These are phyloP conservation scores for Ammodytes marinus DNA, from an alignment of 2,113 vertebrate genomes.

Conservation along the genomic window DNA sequence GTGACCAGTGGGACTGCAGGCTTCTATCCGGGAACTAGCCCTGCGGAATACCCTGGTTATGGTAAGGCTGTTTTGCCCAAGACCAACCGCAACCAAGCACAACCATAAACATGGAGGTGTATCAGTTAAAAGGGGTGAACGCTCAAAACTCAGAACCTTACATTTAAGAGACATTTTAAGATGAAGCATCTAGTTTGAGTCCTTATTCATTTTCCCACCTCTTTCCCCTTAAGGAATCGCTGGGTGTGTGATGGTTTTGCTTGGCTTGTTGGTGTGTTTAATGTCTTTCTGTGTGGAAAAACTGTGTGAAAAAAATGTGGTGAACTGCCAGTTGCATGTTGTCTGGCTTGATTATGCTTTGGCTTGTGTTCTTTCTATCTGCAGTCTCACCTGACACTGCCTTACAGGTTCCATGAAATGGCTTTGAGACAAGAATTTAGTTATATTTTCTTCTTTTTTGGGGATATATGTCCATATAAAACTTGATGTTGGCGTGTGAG, in stretches of 20 bases:
- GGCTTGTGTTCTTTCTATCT: slow-evolving; percentile 73
- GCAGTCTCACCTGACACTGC: slow-evolving; percentile 75
- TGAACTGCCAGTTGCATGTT: slow-evolving; percentile 63
- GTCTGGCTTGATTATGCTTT: slow-evolving; percentile 74
- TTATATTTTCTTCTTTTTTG: background rate
- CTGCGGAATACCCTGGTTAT: slow-evolving; percentile 93
- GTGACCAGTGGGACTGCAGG: slow-evolving; percentile 91
- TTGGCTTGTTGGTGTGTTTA: slow-evolving; percentile 51
- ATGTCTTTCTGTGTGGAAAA: slow-evolving; percentile 49
- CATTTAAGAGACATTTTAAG: background rate
- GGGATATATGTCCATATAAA: slow-evolving; percentile 5
- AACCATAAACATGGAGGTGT: slow-evolving; percentile 32
- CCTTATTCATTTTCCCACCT: background rate
- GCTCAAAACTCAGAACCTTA: background rate
- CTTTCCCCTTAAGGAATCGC: slow-evolving; percentile 2
- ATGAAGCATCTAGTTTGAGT: background rate
- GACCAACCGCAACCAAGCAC: slow-evolving; percentile 49
- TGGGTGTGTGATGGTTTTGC: slow-evolving; percentile 60
- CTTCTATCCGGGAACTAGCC: slow-evolving; percentile 94
- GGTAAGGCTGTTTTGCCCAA: slow-evolving; percentile 85
- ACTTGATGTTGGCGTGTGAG: background rate
- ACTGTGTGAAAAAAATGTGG: slow-evolving; percentile 40
- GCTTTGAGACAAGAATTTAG: slow-evolving; percentile 9
- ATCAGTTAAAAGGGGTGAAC: background rate
- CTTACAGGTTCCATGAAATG: slow-evolving; percentile 81